Evolutionary conservation across 2,888 invertebrate genomes (phyloP).

Genomic region (Cactoblastis cactorum): DNA sequence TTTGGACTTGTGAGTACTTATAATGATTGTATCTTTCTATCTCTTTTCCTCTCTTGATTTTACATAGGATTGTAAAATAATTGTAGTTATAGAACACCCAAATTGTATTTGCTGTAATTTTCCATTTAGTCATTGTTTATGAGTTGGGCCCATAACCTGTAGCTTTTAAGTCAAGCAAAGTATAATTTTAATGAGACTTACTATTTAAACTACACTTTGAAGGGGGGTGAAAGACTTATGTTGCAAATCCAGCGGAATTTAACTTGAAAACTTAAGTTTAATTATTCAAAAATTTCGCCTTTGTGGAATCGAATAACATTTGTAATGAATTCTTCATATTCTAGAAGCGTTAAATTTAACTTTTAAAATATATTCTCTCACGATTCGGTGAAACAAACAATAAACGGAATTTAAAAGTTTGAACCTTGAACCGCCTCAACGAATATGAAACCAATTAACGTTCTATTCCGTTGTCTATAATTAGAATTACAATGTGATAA

Average conservation of each 20-base stretch:
- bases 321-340: neutral
- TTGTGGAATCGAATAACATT: neutral
- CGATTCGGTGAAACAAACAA: neutral
- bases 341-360: neutral
- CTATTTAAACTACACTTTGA: too few species aligned
- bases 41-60: neutral
- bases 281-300: neutral
- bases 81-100: too few species aligned
- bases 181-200: too few species aligned
- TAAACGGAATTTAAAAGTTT: neutral
- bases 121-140: too few species aligned
- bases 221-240: too few species aligned
- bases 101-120: too few species aligned
- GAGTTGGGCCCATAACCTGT: too few species aligned
- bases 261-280: neutral
- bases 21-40: neutral
- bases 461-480: neutral
- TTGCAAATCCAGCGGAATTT: too few species aligned
- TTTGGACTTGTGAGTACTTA: conserved; percentile 87
- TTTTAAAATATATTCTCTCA: neutral
- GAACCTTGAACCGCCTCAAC: conserved; percentile 1
- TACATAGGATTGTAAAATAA: too few species aligned
- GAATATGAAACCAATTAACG: conserved; percentile 1
- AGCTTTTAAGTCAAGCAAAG: too few species aligned
- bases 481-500: too few species aligned